Base-by-base conservation (phyloP, 2,888 invertebrate species). In the Empis stercorea region DNA sequence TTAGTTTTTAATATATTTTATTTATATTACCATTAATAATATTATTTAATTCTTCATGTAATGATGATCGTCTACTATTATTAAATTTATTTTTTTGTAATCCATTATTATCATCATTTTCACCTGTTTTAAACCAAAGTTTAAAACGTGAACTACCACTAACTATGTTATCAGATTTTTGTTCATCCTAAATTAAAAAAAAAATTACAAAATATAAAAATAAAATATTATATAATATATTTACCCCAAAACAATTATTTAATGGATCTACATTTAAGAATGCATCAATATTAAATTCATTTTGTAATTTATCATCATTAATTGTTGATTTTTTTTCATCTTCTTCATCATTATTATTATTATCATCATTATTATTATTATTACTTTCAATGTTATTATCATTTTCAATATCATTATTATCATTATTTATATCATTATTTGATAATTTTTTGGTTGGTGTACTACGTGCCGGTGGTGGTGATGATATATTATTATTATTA, bases 201-300 rank as follows among this genome's bases (percentile, higher is more conserved):
- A 23, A 32, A 27, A 40, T 32, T 14, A 6, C 2, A n/a, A 4
- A 45, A 16, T 2, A 30, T 37, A 17, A 11, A 20, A 44, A 13
- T 10, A 27, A 45, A 15, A 20, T 30, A 32, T 17, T n/a, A 38
- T 17, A 16, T 11, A 20, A 48, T 30, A 45, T 43, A 63, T 73
- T 72, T 65, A 85, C 85, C 55, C 83, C 76, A 23, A 86, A 71
- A 44, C 84, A 72, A 44, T 81, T 82, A 40, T 84, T 81, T 58
- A 89, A 78, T 50, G 78, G 73, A 61, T 89, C 88, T 57, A 83
- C 78, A 61, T 87, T 86, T 54, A 92, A 77, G 62, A 91, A 85
- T 55, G 86, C 87, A 59, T 91, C 89, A 52, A 92, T 77, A 69
- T 87, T 87, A 64, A 88, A 87, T 57, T 80, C 75, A 27, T 27